Evolutionary conservation across 2,113 vertebrate genomes (phyloP).

Genomic region (Elgaria multicarinata): DNA sequence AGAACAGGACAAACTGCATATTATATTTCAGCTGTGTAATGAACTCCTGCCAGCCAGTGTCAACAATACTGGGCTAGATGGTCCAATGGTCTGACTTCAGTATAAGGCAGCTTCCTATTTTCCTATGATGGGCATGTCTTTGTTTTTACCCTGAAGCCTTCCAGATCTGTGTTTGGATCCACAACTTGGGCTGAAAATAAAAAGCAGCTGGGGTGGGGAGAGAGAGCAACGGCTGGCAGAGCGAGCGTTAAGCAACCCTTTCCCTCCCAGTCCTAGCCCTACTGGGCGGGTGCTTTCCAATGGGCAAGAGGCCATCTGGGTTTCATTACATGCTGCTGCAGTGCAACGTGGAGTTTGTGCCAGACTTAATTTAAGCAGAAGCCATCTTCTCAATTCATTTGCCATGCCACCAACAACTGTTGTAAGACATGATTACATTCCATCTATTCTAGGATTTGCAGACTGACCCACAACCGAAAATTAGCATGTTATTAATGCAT

Average conservation of each 20-base stretch:
- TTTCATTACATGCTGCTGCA: not conserved
- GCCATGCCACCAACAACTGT: slow-evolving; percentile 54
- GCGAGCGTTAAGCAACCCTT: not conserved
- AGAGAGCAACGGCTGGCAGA: not conserved
- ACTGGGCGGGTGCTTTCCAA: not conserved
- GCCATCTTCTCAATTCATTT: slow-evolving; percentile 48
- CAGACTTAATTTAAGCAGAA: slow-evolving; percentile 53
- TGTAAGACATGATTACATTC: slow-evolving; percentile 49
- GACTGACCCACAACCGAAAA: slow-evolving; percentile 51
- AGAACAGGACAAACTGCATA: not conserved
- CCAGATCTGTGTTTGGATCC: not conserved
- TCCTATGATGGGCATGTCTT: no score
- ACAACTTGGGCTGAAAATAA: not conserved
- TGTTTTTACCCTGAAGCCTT: not conserved
- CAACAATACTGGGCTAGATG: no score
- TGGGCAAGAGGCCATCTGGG: not conserved
- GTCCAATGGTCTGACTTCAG: no score
- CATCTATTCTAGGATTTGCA: slow-evolving; percentile 53
- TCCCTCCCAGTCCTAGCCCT: not conserved
- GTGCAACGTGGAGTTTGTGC: not conserved
- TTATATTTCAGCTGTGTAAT: not conserved
- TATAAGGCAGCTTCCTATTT: no score
- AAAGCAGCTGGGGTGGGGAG: not conserved
- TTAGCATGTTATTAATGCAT: slow-evolving; percentile 46
- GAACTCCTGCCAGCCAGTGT: no score